Evolutionary conservation across 2,797 vertebrate species (phyloP).

Genomic region (Neosalanx taihuensis): DNA sequence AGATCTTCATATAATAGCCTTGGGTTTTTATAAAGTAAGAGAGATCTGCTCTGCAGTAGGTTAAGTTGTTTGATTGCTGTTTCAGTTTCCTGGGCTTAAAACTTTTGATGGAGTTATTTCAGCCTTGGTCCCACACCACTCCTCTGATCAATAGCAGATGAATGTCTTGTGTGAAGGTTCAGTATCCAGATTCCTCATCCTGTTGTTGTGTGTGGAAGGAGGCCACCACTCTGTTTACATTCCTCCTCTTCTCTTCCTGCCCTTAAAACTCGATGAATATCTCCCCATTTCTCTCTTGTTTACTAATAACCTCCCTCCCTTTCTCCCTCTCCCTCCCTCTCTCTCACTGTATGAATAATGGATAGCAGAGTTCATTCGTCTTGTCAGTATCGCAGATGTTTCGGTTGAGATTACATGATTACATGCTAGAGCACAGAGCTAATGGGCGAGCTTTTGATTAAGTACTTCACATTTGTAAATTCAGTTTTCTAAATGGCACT

Average conservation of each 20-base stretch:
- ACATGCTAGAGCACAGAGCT: conserved; percentile 2
- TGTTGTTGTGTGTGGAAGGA: conserved; percentile 45
- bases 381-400: conserved; percentile 10
- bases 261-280: conserved; percentile 61
- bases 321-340: conserved; percentile 2
- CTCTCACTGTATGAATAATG: background rate
- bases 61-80: background rate
- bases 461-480: conserved; percentile 18
- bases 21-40: no score
- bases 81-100: background rate
- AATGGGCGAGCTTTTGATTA: conserved; percentile 37
- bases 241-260: conserved; percentile 42
- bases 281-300: conserved; percentile 31
- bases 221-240: conserved; percentile 66
- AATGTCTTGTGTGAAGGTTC: conserved; percentile 27
- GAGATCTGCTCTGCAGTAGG: no score
- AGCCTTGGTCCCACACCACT: background rate
- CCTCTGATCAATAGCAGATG: background rate
- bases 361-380: no score
- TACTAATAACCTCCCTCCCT: background rate
- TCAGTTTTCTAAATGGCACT: conserved; percentile 24
- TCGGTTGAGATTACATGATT: conserved; percentile 34
- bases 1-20: no score
- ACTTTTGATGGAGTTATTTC: background rate
- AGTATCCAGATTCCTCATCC: conserved; percentile 32